Base-by-base conservation (phyloP, 2,113 vertebrate species). In the Rana temporaria region DNA sequence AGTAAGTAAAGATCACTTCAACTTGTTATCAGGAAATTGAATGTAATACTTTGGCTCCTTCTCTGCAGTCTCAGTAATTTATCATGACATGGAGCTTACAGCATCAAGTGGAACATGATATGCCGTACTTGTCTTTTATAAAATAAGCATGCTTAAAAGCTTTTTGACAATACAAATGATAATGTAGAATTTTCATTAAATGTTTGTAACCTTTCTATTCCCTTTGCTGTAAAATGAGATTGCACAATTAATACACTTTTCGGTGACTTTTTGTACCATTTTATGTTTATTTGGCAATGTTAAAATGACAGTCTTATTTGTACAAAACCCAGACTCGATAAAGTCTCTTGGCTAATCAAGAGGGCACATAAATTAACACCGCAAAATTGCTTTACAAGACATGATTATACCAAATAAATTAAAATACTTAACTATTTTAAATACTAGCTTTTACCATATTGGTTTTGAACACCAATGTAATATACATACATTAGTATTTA, bases 101-200 rank as follows among this genome's bases (percentile, higher is more conserved):
- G 81, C 81, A 92, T 88, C 86, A 90, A 88, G 84, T 86, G 71
- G 89, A 90, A 87, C 63, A 87, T 79, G 81, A 89, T 89, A 88
- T 89, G 88, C 84, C 88, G 22, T 76, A 88, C 86, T 87, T 84
- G 80, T 88, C 86, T 87, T 34, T 20, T 80, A 66, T 0, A 82
- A 60, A 75, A 60, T 66, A 65, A 88, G 32, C 12, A 68, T 38
- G 66, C 81, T 86, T 92, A 88, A 92, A 91, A 91, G 85, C 84
- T 88, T 91, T 85, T 86, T 89, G 87, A 88, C 89, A 85, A 66
- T 80, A 30, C 79, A 85, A 88, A 89, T 89, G 87, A 88, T 7
- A 24, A 4, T 68, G 84, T 84, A 86, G 79, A 68, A 38, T 82
- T 88, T 91, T 86, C 74, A 63, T 63, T 63, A 24, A 22, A 69